These are phyloP conservation scores for Orchestia grillus DNA, from an alignment of 1,140 invertebrate genomes.

Conservation along the genomic window DNA sequence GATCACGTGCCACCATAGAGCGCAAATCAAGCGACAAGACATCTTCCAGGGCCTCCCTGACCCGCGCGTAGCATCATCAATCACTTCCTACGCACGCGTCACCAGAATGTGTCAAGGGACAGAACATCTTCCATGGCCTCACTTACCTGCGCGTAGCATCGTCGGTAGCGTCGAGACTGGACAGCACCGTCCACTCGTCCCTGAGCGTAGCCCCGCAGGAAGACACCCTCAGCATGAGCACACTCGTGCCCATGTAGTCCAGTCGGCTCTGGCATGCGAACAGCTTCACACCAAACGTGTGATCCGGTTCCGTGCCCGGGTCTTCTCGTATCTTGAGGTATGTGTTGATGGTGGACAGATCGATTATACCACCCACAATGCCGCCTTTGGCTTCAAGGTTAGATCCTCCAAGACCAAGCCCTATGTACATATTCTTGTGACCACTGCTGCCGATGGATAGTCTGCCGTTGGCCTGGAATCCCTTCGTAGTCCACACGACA, in stretches of 20 bases:
- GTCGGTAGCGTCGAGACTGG: conserved; percentile 69
- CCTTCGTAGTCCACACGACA: conserved; percentile 92
- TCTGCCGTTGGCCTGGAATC: conserved; percentile 89
- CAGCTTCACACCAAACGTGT: conserved; percentile 86
- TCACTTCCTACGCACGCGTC: neutral
- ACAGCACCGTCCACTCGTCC: conserved; percentile 84
- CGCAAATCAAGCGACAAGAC: too few species aligned
- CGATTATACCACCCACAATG: conserved; percentile 94
- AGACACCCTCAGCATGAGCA: conserved; percentile 90
- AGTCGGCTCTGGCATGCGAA: conserved; percentile 88
- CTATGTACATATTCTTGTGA: conserved; percentile 92
- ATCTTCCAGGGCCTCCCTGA: too few species aligned
- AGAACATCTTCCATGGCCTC: neutral
- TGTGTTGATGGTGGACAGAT: conserved; percentile 89
- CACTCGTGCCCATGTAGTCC: conserved; percentile 95
- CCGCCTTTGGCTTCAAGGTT: conserved; percentile 94
- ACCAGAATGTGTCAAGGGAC: neutral
- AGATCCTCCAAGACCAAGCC: conserved; percentile 89
- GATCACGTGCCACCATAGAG: too few species aligned
- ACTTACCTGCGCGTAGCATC: conserved; percentile 66
- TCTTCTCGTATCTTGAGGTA: conserved; percentile 90
- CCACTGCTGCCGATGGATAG: conserved; percentile 94
- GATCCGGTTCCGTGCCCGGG: conserved; percentile 88
- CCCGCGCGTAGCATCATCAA: too few species aligned
- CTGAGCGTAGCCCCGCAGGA: conserved; percentile 82